A percentile compares a stretch with the other conserved stretches of the same genome.
Conservation (phyloP, 2,888 invertebrate genomes). For the Aspidiotus destructor region DNA sequence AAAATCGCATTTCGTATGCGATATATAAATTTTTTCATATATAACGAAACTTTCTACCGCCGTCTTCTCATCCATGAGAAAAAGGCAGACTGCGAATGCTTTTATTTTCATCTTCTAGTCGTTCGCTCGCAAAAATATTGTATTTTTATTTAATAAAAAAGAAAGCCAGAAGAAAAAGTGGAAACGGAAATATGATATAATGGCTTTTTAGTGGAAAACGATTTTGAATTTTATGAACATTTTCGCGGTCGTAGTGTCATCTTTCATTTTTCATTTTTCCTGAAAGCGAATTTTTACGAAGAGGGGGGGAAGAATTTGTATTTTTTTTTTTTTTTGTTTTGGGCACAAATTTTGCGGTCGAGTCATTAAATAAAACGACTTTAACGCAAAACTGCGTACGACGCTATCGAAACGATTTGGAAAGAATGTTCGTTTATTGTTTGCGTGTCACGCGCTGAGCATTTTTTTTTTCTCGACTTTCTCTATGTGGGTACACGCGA, state of each 20-base stretch:
- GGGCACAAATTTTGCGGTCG: too few relatives aligned
- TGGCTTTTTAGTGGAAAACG: not conserved
- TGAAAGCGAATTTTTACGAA: not conserved
- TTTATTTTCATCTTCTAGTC: too few relatives aligned
- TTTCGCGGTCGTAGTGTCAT: too few relatives aligned
- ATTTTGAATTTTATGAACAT: too few relatives aligned
- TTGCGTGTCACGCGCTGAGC: constrained; percentile 28
- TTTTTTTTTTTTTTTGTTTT: too few relatives aligned
- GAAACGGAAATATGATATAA: constrained; percentile 9
- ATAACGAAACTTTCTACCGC: constrained; percentile 12
- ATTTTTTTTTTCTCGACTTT: constrained; percentile 7
- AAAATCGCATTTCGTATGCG: constrained; percentile 29
- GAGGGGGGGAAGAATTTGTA: not conserved
- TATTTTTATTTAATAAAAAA: constrained; percentile 5
- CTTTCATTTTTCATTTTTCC: too few relatives aligned
- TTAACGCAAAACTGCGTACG: too few relatives aligned
- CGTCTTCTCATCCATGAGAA: constrained; percentile 1
- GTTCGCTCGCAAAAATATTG: not conserved
- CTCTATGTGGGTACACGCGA: not conserved
- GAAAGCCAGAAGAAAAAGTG: constrained; percentile 3
- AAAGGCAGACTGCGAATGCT: too few relatives aligned
- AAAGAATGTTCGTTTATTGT: constrained; percentile 23
- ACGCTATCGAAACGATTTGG: constrained; percentile 18
- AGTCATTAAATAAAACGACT: too few relatives aligned
- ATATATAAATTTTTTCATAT: constrained; percentile 28